A percentile compares a stretch with the other conserved stretches of the same genome.
Evolutionary conservation across 2,888 invertebrate species (phyloP).

Genomic region (Scaptomyza cyrtandrae): DNA sequence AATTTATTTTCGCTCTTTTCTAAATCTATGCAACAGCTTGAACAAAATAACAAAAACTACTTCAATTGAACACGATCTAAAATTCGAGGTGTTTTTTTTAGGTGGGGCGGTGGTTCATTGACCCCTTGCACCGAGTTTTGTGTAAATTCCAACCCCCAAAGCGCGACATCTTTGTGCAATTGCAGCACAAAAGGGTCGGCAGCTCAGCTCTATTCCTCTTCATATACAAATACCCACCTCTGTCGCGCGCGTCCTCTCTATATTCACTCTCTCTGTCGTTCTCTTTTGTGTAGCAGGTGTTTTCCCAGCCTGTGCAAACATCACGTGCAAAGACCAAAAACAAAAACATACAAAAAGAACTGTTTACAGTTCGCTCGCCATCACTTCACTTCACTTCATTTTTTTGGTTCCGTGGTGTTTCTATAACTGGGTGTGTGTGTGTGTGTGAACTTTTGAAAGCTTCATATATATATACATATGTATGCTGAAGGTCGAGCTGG

Average conservation of each 20-base stretch:
- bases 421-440: constrained; percentile 7
- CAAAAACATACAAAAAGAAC: constrained; percentile 8
- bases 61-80: constrained; percentile 32
- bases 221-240: constrained; percentile 1
- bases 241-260: neutral
- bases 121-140: constrained; percentile 32
- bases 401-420: neutral
- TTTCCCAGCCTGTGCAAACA: constrained; percentile 50
- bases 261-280: neutral
- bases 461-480: constrained; percentile 55
- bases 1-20: constrained; percentile 53
- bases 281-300: constrained; percentile 49
- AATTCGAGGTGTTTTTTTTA: neutral
- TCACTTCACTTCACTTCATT: constrained; percentile 16
- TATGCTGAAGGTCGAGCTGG: constrained; percentile 70
- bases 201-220: constrained; percentile 40
- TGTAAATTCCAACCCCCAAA: constrained; percentile 52
- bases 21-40: constrained; percentile 27
- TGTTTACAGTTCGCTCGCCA: constrained; percentile 33
- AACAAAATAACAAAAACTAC: constrained; percentile 31
- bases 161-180: constrained; percentile 53
- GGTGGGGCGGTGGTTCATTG: constrained; percentile 40
- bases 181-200: constrained; percentile 48
- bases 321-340: constrained; percentile 53
- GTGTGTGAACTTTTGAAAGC: constrained; percentile 42